These are phyloP conservation scores for Arctopsyche grandis DNA, from an alignment of 1,140 invertebrate genomes.

Conservation along the genomic window DNA sequence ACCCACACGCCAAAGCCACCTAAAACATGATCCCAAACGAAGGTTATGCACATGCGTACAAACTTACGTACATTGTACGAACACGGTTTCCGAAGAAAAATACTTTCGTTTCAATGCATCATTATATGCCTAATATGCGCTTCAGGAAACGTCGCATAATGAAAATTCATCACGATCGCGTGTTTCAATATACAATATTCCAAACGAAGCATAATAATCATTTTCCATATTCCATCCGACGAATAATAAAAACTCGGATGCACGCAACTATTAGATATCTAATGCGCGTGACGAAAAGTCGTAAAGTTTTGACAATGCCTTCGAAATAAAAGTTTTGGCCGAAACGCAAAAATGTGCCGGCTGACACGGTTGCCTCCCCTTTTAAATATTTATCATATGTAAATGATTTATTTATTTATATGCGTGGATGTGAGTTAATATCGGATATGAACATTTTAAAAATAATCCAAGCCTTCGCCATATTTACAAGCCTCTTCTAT, in stretches of 20 bases:
- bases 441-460: too few species aligned
- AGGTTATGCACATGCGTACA: background rate
- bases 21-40: slow-evolving; percentile 22
- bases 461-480: too few species aligned
- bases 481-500: too few species aligned
- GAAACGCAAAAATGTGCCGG: background rate
- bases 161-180: background rate
- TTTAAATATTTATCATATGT: too few species aligned
- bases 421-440: too few species aligned
- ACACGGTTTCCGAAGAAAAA: background rate
- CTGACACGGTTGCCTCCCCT: background rate
- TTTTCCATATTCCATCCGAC: too few species aligned
- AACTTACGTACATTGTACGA: background rate
- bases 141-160: too few species aligned
- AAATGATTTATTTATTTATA: too few species aligned
- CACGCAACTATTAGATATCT: background rate
- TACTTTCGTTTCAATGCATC: too few species aligned
- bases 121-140: too few species aligned
- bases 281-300: background rate
- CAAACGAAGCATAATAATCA: too few species aligned
- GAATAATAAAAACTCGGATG: background rate
- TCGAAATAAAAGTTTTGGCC: background rate
- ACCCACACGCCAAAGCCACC: slow-evolving; percentile 2
- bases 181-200: background rate
- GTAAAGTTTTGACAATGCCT: background rate